A percentile compares a stretch with the other conserved stretches of the same genome.
phyloP scores from a whole-genome alignment of 1,140 invertebrate species.

The Sinonovacula constricta region DNA sequence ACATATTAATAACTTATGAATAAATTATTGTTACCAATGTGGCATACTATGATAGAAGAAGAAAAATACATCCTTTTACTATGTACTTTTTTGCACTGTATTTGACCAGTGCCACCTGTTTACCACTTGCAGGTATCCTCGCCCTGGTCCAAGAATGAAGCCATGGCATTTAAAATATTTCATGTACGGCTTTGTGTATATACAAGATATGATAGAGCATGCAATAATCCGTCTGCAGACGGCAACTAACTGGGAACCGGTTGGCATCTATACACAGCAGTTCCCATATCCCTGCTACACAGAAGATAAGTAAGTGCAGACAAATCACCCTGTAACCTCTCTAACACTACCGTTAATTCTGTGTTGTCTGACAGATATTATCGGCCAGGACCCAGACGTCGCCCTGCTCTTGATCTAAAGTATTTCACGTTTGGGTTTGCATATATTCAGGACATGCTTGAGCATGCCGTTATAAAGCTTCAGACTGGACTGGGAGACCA shows the following conservation, averaged over 20 bases:
- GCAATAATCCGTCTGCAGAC: slow-evolving; percentile 81
- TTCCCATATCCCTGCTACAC: slow-evolving; percentile 88
- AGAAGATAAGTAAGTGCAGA: slow-evolving; percentile 83
- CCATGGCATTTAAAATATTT: slow-evolving; percentile 82
- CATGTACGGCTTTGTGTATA: slow-evolving; percentile 82
- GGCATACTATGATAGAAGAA: no score
- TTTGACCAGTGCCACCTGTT: no score
- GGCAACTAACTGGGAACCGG: slow-evolving; percentile 63
- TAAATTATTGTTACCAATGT: no score
- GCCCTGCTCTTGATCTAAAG: slow-evolving; percentile 80
- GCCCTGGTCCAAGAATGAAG: slow-evolving; percentile 77
- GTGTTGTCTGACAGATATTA: slow-evolving; percentile 64
- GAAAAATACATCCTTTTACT: no score
- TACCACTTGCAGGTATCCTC: slow-evolving; percentile 70
- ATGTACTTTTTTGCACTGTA: no score
- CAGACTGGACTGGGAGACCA: slow-evolving; percentile 78
- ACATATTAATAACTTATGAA: no score
- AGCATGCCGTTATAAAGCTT: slow-evolving; percentile 80
- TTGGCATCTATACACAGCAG: slow-evolving; percentile 79
- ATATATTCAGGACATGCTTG: slow-evolving; percentile 82
- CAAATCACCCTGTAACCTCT: not conserved
- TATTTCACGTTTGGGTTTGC: slow-evolving; percentile 82
- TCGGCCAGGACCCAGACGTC: slow-evolving; percentile 77
- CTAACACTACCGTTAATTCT: not conserved
- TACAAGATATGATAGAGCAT: slow-evolving; percentile 82